Evolutionary conservation across 2,113 vertebrate species (phyloP), one percentile per base, ranked within the genome.

Genomic region (Trochalopteron elliotii): DNA sequence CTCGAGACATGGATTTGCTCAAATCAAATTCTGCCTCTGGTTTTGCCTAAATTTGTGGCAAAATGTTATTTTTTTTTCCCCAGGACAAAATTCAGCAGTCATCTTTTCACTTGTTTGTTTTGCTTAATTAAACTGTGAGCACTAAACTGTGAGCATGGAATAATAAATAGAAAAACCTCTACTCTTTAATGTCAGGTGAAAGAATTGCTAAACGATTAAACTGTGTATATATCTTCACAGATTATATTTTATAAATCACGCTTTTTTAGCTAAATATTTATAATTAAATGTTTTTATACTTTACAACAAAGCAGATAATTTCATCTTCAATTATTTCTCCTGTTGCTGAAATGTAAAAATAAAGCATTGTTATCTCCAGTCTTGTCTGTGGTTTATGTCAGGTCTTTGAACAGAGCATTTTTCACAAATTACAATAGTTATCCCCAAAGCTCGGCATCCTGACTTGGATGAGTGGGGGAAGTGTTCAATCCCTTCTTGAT

Each of bases 251-350:
- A 94, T 97, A 97, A 96, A 95, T 97, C 96, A 97, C 72, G 94
- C 95, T 91, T 97, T 96, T 96, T 93, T 97, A 95, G 90, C 49
- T 53, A 95, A 92, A 74, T 98, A 98, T 98, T 98, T 98, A 98
- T 98, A 97, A 97, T 96, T 95, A 97, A 97, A 96, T 91, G 93
- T 93, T 97, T 97, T 97, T 97, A 95, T 97, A 97, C 97, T 96
- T 97, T 93, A 93, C 82, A 96, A 97, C 81, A 95, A 97, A 97
- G 91, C 93, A 95, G 94, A 87, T 81, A 90, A 81, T 94, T 97
- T 91, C 90, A 83, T 95, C 96, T 97, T 95, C 93, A 55, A 47
- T 87, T 94, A 95, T 88, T 92, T 96, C 84, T 96, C 92, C 94
- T 96, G 83, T 96, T 97, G 95, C 97, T 87, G 93, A 97, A 96